Base-by-base conservation (phyloP, 2,797 vertebrate species). In the Anisognathus igniventris region DNA sequence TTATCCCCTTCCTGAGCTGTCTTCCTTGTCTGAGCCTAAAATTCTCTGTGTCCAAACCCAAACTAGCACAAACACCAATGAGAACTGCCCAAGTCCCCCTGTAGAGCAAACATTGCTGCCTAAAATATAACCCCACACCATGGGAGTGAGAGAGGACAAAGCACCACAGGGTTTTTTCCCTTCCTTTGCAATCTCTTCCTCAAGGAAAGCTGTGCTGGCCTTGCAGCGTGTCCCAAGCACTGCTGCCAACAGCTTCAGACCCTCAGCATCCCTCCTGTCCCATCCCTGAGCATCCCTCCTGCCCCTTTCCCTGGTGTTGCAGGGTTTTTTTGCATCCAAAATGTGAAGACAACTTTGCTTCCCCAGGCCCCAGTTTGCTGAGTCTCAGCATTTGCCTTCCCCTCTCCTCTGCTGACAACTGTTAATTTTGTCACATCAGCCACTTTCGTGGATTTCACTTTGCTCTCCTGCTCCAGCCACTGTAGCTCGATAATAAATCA, bases 361-460 rank as follows among this genome's bases (percentile, higher is more conserved):
- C 67, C 77, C 86, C 48, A 7, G 0, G 12, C 73, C 71, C 39
- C 44, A 30, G 66, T 51, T 82, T 87, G 81, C 83, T 47, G 74
- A 87, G 77, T 21, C 24, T 61, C 72, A 87, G 78, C 64, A 19
- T 84, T 90, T 3, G 12, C 88, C 68, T 45, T 67, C 80, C 66
- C 76, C 76, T 28, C 87, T 67, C 87, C 12, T 58, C 93, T 58
- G 67, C 95, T 87, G 88, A 61, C 84, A 92, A 91, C 90, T 94
- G 93, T 83, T 96, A 76, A 54, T 95, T 96, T 68, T 93, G 94
- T 95, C 93, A 95, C 93, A 92, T 94, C 84, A 82, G 88, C 90
- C 95, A 40, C 90, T 96, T 94, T 10, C 7, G 25, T 58, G 44
- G 90, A 51, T 93, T 74, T 94, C 92, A 89, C 93, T 95, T 92